phyloP scores from a whole-genome alignment of 2,113 vertebrate species.

The Labeo rohita region DNA sequence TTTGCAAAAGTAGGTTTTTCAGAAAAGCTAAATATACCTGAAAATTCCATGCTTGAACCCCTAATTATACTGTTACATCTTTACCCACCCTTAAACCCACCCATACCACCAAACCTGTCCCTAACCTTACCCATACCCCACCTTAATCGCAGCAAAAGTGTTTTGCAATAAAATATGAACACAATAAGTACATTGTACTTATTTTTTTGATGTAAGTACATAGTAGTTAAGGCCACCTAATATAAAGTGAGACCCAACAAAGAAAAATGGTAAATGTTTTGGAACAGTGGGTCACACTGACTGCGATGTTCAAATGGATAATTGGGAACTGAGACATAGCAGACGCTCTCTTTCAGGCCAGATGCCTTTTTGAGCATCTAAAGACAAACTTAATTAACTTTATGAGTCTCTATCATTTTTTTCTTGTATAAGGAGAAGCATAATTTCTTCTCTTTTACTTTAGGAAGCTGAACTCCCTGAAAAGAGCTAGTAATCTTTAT shows the following conservation, averaged over 20 bases:
- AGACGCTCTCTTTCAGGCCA: background rate
- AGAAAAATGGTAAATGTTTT: constrained; percentile 28
- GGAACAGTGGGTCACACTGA: background rate
- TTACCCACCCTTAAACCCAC: no score
- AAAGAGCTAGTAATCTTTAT: background rate
- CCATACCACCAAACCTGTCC: no score
- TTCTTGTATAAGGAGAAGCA: background rate
- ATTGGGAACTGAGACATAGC: background rate
- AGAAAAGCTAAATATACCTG: no score
- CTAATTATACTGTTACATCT: no score
- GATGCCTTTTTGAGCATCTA: background rate
- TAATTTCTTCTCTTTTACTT: background rate
- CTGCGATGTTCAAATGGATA: background rate
- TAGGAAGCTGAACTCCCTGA: background rate
- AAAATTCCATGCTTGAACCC: no score
- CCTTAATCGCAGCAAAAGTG: no score
- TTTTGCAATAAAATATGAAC: no score
- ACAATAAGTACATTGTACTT: no score
- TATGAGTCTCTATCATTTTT: background rate
- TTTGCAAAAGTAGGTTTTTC: no score
- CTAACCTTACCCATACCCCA: no score
- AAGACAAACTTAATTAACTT: constrained; percentile 13
- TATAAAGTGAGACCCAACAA: background rate
- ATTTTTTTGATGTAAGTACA: background rate
- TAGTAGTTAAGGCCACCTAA: no score